phyloP scores from a whole-genome alignment of 2,797 vertebrate genomes.

The Centroberyx gerrardi region DNA sequence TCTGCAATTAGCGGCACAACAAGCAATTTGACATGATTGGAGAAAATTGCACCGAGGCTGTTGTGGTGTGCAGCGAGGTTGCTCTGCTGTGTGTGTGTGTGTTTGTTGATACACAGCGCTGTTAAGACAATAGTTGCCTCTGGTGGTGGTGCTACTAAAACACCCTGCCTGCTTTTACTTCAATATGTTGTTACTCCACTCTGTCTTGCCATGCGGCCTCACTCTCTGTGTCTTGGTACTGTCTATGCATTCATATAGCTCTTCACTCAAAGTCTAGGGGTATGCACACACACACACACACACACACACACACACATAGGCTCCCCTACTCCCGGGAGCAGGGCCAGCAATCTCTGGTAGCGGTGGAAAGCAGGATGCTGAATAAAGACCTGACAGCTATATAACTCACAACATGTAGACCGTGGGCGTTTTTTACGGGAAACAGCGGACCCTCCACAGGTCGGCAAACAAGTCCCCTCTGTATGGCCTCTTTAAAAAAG shows the following conservation, averaged over 20 bases:
- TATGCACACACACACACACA: neutral
- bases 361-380: conserved; percentile 49
- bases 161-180: neutral
- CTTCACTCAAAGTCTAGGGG: neutral
- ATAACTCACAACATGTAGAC: conserved; percentile 16
- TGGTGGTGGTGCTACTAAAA: neutral
- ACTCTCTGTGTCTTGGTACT: neutral
- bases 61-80: neutral
- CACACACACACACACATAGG: neutral
- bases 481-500: conserved; percentile 30
- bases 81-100: conserved; percentile 4
- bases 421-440: conserved; percentile 47
- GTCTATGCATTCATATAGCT: neutral
- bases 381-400: conserved; percentile 48
- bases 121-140: conserved; percentile 31
- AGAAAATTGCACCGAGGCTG: conserved; percentile 42
- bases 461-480: conserved; percentile 41
- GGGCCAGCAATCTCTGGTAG: conserved; percentile 29
- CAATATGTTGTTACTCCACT: neutral
- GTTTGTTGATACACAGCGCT: conserved; percentile 31
- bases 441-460: conserved; percentile 30
- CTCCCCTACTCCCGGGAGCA: neutral
- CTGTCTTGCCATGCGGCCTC: neutral
- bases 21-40: conserved; percentile 53
- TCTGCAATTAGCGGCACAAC: conserved; percentile 33